Evolutionary conservation across 2,113 vertebrate species (phyloP).

Genomic region (Plectropomus leopardus): DNA sequence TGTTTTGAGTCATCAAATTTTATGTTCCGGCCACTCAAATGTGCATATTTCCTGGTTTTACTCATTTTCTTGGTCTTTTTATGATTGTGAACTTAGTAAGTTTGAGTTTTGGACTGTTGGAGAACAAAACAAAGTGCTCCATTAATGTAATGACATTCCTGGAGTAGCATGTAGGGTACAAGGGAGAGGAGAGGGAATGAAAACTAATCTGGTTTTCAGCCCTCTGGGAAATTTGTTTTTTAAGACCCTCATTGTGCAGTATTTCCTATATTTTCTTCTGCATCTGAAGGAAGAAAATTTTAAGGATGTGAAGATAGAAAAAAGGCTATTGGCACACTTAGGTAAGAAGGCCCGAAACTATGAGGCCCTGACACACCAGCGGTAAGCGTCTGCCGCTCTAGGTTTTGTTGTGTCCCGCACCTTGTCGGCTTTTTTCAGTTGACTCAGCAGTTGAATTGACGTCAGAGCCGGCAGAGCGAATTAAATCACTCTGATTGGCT

Average conservation of each 20-base stretch:
- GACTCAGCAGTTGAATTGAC: too few relatives aligned
- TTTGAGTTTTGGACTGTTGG: background rate
- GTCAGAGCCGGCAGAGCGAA: too few relatives aligned
- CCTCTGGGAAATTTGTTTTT: background rate
- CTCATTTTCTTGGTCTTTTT: background rate
- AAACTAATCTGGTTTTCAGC: background rate
- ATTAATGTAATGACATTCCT: background rate
- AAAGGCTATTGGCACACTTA: background rate
- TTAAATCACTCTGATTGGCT: too few relatives aligned
- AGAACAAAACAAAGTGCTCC: too few relatives aligned
- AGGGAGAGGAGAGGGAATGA: background rate
- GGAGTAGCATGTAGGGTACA: background rate
- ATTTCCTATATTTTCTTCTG: conserved; percentile 1
- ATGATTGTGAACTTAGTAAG: background rate
- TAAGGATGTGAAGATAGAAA: background rate
- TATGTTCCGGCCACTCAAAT: background rate
- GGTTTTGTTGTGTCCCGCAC: too few relatives aligned
- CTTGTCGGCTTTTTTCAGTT: too few relatives aligned
- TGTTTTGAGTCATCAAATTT: background rate
- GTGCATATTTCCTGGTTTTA: background rate
- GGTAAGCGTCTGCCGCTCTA: too few relatives aligned
- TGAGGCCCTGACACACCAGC: too few relatives aligned
- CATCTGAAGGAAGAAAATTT: background rate
- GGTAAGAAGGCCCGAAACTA: background rate
- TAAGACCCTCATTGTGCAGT: background rate